Conservation (phyloP, 2,888 invertebrate species). For the Tipula lateralis region DNA sequence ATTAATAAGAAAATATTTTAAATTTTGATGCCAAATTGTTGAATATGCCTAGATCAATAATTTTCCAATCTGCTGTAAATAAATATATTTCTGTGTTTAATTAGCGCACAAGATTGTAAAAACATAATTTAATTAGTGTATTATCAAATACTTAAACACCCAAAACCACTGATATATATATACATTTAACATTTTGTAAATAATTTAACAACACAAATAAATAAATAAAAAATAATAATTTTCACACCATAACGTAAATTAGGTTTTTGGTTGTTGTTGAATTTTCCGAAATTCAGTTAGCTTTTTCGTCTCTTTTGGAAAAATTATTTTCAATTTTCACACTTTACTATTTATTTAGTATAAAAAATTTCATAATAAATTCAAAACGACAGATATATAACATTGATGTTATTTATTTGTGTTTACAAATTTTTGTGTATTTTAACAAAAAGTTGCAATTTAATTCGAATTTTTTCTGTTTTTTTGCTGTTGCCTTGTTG, state of each 20-base stretch:
- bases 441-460: not conserved
- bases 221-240: not conserved
- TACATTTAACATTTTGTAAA: not conserved
- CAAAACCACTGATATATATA: not conserved
- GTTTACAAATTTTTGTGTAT: constrained; percentile 1
- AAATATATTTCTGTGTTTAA: not conserved
- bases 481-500: not conserved
- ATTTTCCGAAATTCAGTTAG: not conserved
- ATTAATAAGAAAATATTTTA: too few relatives aligned
- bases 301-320: not conserved
- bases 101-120: not conserved
- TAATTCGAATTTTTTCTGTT: not conserved
- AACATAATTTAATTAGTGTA: not conserved
- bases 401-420: constrained; percentile 19
- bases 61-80: too few relatives aligned
- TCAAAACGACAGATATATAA: constrained; percentile 11
- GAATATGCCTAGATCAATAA: too few relatives aligned
- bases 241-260: not conserved
- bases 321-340: constrained; percentile 21
- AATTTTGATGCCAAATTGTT: too few relatives aligned
- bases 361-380: not conserved
- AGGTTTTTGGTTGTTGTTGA: not conserved
- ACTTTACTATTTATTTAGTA: not conserved
- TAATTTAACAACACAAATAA: not conserved
- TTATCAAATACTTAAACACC: not conserved